Evolutionary conservation across 1,140 invertebrate genomes (phyloP).

Genomic region (Rhyacophila brunnea): DNA sequence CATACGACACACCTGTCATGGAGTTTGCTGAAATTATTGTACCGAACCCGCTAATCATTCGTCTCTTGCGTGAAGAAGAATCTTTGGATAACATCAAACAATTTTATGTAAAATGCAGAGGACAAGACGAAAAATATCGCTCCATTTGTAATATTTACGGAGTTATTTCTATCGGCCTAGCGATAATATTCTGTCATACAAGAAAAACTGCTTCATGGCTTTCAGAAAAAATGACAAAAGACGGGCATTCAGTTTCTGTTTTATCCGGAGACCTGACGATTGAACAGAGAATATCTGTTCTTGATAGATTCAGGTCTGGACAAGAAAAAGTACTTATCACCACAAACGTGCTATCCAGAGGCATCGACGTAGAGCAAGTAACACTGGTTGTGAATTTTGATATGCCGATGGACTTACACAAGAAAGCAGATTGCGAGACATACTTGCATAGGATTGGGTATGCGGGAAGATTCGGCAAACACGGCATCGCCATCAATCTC

Average conservation of each 20-base stretch:
- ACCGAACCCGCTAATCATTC: constrained; percentile 84
- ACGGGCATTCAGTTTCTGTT: constrained; percentile 92
- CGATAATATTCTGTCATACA: constrained; percentile 98
- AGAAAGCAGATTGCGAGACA: constrained; percentile 90
- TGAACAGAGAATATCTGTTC: constrained; percentile 86
- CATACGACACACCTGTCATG: constrained; percentile 93
- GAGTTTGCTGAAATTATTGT: constrained; percentile 95
- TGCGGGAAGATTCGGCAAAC: constrained; percentile 94
- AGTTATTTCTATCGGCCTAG: constrained; percentile 92
- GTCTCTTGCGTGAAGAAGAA: constrained; percentile 89
- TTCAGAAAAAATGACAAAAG: constrained; percentile 80
- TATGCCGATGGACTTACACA: constrained; percentile 79
- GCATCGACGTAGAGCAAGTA: constrained; percentile 96
- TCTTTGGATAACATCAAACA: constrained; percentile 97
- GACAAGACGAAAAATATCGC: constrained; percentile 81
- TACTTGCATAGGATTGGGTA: constrained; percentile 96
- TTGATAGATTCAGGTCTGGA: constrained; percentile 91
- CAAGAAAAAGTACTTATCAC: constrained; percentile 95
- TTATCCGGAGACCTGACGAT: constrained; percentile 90
- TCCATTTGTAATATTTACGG: constrained; percentile 97
- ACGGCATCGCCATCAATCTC: constrained; percentile 93
- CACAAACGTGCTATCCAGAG: constrained; percentile 95
- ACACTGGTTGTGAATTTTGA: constrained; percentile 99
- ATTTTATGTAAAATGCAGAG: constrained; percentile 89
- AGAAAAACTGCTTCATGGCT: constrained; percentile 88